A percentile compares a stretch with the other conserved stretches of the same genome.
These are phyloP conservation scores for Naja naja DNA, from an alignment of 2,113 vertebrate genomes.

Conservation along the genomic window DNA sequence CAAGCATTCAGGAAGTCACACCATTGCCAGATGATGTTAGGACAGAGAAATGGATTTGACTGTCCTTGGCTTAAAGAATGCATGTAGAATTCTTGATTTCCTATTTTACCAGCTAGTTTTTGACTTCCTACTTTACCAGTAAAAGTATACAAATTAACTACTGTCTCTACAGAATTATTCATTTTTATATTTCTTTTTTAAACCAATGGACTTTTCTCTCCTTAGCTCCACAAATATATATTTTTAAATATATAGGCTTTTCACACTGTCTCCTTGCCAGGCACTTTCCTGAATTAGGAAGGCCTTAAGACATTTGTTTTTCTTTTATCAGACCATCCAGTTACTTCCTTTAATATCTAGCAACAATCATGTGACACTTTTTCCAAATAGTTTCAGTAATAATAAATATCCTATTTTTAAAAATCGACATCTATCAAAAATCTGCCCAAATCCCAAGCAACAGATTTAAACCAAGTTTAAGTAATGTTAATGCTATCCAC, in stretches of 20 bases:
- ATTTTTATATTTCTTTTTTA: neutral
- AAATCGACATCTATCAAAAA: neutral
- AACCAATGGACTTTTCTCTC: neutral
- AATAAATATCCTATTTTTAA: neutral
- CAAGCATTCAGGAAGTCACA: neutral
- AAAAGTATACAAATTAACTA: neutral
- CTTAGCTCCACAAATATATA: neutral
- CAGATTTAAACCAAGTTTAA: neutral
- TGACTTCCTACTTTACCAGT: neutral
- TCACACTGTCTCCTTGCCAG: neutral
- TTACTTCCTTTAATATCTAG: neutral
- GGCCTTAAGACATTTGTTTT: neutral
- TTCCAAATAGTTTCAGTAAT: neutral
- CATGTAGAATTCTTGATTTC: neutral
- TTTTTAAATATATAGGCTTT: neutral
- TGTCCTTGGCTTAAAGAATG: neutral
- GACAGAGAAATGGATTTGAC: neutral
- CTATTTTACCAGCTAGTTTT: neutral
- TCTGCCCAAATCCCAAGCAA: neutral
- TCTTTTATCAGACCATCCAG: neutral
- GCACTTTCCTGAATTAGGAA: neutral
- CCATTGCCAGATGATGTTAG: neutral
- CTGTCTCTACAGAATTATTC: neutral
- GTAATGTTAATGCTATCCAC: conserved; percentile 32
- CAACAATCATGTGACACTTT: neutral